phyloP scores from a whole-genome alignment of 2,797 vertebrate species.

The Galago senegalensis region DNA sequence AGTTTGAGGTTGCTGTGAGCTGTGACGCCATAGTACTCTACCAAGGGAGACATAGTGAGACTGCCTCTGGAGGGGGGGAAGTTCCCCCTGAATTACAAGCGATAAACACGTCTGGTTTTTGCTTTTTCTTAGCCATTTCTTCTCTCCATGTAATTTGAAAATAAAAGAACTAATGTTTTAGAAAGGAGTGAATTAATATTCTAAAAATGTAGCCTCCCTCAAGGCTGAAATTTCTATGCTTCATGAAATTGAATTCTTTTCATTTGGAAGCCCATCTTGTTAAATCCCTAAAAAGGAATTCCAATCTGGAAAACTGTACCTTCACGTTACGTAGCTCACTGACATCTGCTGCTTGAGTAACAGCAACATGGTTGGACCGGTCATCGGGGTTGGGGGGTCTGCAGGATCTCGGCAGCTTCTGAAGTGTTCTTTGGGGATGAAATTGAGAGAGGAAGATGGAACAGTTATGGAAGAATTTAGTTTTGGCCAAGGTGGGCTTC shows the following conservation, averaged over 20 bases:
- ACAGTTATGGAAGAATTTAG: background rate
- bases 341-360: background rate
- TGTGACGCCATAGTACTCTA: too few species aligned
- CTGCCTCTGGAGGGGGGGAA: too few species aligned
- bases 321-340: background rate
- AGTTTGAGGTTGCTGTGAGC: too few species aligned
- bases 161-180: conserved; percentile 47
- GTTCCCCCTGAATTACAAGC: conserved; percentile 6
- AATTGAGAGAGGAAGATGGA: background rate
- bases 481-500: background rate
- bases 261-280: background rate
- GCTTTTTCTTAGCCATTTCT: conserved; percentile 10
- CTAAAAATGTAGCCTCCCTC: background rate
- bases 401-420: background rate
- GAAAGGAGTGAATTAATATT: background rate
- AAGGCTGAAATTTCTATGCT: background rate
- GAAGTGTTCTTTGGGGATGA: conserved; percentile 34
- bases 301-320: background rate
- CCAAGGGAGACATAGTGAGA: too few species aligned
- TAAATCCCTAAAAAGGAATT: background rate
- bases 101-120: background rate
- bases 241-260: background rate
- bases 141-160: background rate
- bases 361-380: background rate
- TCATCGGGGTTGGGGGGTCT: background rate